These are phyloP conservation scores for Camponotus vicinus DNA, from an alignment of 1,140 invertebrate genomes.

Conservation along the genomic window DNA sequence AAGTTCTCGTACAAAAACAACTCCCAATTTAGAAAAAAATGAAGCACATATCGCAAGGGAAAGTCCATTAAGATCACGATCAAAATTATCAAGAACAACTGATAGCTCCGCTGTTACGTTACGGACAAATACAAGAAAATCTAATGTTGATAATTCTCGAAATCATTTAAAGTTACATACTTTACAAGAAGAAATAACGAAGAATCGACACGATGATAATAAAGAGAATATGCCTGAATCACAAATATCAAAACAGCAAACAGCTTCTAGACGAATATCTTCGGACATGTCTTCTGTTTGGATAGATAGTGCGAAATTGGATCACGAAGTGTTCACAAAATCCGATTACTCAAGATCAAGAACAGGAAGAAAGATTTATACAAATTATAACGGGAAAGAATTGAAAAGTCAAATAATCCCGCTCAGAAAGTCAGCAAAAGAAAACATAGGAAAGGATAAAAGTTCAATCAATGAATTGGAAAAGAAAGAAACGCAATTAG, in stretches of 20 bases:
- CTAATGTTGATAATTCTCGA: slow-evolving; percentile 7
- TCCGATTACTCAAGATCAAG: slow-evolving; percentile 70
- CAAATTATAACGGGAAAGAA: slow-evolving; percentile 68
- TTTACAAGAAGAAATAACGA: not conserved
- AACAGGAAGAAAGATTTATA: slow-evolving; percentile 80
- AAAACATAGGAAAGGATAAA: slow-evolving; percentile 18
- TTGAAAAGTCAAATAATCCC: slow-evolving; percentile 61
- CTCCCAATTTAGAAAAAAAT: not conserved
- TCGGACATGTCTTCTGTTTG: not conserved
- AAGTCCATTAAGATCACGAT: slow-evolving; percentile 4
- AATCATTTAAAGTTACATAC: slow-evolving; percentile 1
- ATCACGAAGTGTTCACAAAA: slow-evolving; percentile 63
- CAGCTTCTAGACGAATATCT: slow-evolving; percentile 8
- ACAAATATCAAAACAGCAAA: not conserved
- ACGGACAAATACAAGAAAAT: slow-evolving; percentile 11
- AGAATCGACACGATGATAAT: not conserved
- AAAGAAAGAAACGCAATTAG: not conserved
- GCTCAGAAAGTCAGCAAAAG: slow-evolving; percentile 46
- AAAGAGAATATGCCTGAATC: not conserved
- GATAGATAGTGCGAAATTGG: slow-evolving; percentile 19
- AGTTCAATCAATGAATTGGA: not conserved
- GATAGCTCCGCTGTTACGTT: not conserved
- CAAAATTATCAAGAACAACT: not conserved
- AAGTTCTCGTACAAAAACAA: not conserved
- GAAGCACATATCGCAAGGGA: slow-evolving; percentile 22